Conservation (phyloP, 2,113 vertebrate genomes). For the Antigone vipio region DNA sequence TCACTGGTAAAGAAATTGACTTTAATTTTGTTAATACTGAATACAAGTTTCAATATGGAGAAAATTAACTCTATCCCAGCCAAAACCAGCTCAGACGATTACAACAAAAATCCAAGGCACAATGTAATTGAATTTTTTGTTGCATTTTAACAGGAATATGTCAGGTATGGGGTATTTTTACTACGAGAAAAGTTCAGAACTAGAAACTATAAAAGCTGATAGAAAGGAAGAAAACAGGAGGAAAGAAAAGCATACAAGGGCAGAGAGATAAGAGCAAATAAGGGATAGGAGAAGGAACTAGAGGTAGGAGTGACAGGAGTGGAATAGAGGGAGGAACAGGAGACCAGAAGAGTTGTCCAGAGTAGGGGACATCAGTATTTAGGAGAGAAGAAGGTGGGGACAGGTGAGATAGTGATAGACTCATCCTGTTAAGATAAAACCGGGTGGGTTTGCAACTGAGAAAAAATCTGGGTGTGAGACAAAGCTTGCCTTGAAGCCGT, state of each 20-base stretch:
- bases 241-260: background rate
- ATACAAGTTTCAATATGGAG: conserved; percentile 60
- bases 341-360: background rate
- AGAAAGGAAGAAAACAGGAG: background rate
- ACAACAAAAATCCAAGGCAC: conserved; percentile 50
- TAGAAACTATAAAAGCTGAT: background rate
- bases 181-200: background rate
- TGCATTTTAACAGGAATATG: conserved; percentile 53
- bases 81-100: background rate
- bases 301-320: background rate
- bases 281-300: background rate
- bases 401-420: background rate
- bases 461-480: background rate
- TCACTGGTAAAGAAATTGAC: conserved; percentile 63
- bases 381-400: background rate
- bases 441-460: background rate
- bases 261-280: background rate
- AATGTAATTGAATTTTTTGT: conserved; percentile 64
- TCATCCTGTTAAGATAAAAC: background rate
- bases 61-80: too few species aligned
- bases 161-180: background rate
- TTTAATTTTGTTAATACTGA: conserved; percentile 68
- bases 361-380: background rate
- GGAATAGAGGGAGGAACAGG: background rate
- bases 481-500: background rate